phyloP scores from a whole-genome alignment of 1,140 invertebrate genomes.

The Cyphomyrmex costatus region DNA sequence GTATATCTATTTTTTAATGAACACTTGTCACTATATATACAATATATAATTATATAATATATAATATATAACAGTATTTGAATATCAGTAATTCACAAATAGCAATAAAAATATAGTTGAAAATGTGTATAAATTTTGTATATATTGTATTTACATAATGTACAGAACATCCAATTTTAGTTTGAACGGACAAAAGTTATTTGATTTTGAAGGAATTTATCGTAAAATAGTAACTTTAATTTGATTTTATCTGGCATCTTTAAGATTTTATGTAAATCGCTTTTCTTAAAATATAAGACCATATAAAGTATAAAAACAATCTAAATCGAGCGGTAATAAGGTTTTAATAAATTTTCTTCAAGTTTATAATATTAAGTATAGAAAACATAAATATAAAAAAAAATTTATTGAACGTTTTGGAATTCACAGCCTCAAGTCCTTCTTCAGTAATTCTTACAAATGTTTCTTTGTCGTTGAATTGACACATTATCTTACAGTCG shows the following conservation, averaged over 20 bases:
- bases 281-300: background rate
- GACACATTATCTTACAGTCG: too few relatives aligned
- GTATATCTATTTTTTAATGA: background rate
- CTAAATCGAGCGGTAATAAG: too few relatives aligned
- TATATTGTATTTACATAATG: background rate
- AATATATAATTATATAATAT: background rate
- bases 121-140: conserved; percentile 9
- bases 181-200: background rate
- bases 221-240: background rate
- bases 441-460: too few relatives aligned
- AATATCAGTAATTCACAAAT: conserved; percentile 11
- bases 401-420: too few relatives aligned
- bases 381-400: too few relatives aligned
- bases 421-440: too few relatives aligned
- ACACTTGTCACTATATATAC: background rate
- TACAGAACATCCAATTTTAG: background rate
- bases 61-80: too few relatives aligned
- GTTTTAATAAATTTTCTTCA: too few relatives aligned
- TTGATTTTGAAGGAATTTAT: background rate
- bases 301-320: too few relatives aligned
- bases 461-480: too few relatives aligned
- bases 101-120: background rate
- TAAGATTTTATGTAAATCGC: background rate
- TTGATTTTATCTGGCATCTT: background rate
- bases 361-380: too few relatives aligned